Evolutionary conservation across 2,113 vertebrate species (phyloP).

Genomic region (Falco punctatus): DNA sequence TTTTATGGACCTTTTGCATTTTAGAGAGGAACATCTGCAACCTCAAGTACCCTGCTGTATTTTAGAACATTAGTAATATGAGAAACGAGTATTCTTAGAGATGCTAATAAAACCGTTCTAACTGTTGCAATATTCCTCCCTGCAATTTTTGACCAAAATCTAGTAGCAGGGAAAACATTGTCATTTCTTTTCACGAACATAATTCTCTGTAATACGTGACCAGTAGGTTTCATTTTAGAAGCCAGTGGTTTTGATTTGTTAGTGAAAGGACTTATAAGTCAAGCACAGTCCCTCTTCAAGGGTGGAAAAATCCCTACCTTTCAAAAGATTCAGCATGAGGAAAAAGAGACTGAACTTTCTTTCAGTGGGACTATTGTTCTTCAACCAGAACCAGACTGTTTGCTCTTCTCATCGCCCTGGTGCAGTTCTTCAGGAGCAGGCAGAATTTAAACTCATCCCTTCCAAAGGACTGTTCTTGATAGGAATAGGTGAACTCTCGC

Average conservation of each 20-base stretch:
- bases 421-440: rapidly evolving
- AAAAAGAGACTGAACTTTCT: background rate
- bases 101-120: background rate
- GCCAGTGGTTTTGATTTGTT: background rate
- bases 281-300: too few relatives aligned
- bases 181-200: background rate
- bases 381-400: background rate
- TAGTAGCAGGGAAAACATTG: background rate
- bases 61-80: background rate
- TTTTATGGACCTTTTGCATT: conserved; percentile 10
- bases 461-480: background rate
- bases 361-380: background rate
- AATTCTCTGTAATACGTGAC: background rate
- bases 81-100: background rate
- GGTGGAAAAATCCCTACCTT: background rate
- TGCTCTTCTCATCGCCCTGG: background rate
- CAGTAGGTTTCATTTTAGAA: background rate
- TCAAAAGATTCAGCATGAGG: background rate
- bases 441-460: background rate
- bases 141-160: background rate
- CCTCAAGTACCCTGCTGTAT: background rate
- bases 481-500: background rate
- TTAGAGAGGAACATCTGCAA: conserved; percentile 34
- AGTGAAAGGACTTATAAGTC: background rate
- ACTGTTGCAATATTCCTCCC: background rate